phyloP scores from a whole-genome alignment of 2,113 vertebrate species.

The Phalacrocorax brasilianus region DNA sequence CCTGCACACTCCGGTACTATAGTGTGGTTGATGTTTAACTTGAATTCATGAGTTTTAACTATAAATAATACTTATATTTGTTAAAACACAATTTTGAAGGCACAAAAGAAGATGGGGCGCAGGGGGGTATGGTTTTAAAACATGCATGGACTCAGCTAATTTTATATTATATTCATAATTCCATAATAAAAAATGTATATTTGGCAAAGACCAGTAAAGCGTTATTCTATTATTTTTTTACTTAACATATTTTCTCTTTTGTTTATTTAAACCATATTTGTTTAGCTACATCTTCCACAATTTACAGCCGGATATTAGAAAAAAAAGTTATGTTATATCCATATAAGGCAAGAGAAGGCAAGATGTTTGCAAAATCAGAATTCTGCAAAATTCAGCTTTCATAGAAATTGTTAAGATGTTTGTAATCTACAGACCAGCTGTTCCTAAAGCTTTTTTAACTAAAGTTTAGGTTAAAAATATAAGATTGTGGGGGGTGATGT shows the following conservation, averaged over 20 bases:
- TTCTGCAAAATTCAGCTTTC: background rate
- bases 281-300: background rate
- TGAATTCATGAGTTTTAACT: background rate
- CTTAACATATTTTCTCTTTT: background rate
- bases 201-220: background rate
- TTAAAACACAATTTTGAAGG: background rate
- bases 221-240: background rate
- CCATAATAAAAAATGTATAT: slow-evolving; percentile 39
- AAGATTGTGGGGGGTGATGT: background rate
- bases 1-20: background rate
- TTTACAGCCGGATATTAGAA: background rate
- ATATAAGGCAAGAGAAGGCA: background rate
- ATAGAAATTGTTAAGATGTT: background rate
- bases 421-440: background rate
- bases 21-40: background rate
- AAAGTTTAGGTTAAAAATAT: background rate
- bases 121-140: background rate
- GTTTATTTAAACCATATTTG: background rate
- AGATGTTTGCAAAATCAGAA: background rate
- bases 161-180: slow-evolving; percentile 12
- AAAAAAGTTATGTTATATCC: background rate
- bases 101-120: background rate
- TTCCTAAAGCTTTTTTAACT: background rate
- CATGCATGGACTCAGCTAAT: background rate
- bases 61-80: background rate